phyloP scores from a whole-genome alignment of 2,888 invertebrate species.

The Cancer borealis region DNA sequence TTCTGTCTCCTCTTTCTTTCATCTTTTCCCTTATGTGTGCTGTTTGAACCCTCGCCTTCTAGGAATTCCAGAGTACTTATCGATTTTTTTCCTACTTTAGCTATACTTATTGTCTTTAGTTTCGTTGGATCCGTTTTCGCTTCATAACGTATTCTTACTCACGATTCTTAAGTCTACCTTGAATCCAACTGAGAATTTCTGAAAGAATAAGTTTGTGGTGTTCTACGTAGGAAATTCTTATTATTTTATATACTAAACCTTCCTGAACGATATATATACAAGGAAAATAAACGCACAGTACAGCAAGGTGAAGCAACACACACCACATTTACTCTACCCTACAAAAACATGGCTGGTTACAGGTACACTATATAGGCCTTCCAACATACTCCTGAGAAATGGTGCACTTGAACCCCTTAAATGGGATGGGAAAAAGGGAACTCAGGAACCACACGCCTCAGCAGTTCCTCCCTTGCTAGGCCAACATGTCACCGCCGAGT shows the following conservation, averaged over 20 bases:
- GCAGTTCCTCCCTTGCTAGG: slow-evolving; percentile 21
- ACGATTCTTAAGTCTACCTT: not conserved
- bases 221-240: not conserved
- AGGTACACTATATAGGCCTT: not conserved
- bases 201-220: not conserved
- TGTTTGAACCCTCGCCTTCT: not conserved
- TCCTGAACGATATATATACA: not conserved
- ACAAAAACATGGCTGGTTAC: not conserved
- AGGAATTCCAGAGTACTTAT: not conserved
- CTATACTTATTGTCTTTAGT: not conserved
- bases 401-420: not conserved
- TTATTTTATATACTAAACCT: not conserved
- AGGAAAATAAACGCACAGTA: not conserved
- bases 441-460: slow-evolving; percentile 22
- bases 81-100: not conserved
- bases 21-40: slow-evolving; percentile 1
- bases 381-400: not conserved
- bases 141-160: not conserved
- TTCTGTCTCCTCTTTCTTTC: slow-evolving; percentile 14
- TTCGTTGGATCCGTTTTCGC: not conserved
- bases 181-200: not conserved
- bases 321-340: not conserved
- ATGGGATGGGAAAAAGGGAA: not conserved
- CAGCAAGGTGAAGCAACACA: not conserved
- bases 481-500: not conserved